A percentile compares a stretch with the other conserved stretches of the same genome.
phyloP scores from a whole-genome alignment of 2,888 invertebrate genomes.

The Salticus scenicus region DNA sequence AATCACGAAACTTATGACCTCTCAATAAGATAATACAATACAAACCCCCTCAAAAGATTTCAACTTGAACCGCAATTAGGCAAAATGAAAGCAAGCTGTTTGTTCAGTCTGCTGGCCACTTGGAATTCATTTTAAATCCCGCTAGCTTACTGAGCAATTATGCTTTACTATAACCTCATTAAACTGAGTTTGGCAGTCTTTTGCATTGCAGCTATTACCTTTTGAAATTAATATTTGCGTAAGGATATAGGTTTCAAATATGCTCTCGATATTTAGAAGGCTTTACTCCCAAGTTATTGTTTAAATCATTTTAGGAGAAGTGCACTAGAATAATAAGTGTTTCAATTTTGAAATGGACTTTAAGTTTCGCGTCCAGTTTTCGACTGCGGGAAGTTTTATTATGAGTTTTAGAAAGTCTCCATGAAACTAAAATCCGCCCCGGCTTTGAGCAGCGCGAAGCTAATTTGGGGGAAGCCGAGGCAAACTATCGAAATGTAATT shows the following conservation, averaged over 20 bases:
- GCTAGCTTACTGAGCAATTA: constrained; percentile 65
- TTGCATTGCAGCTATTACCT: constrained; percentile 56
- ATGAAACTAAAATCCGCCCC: constrained; percentile 11
- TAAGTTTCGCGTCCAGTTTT: constrained; percentile 50
- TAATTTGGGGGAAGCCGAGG: background rate
- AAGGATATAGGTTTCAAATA: constrained; percentile 62
- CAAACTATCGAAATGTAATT: constrained; percentile 15
- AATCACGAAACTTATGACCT: constrained; percentile 9
- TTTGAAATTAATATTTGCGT: constrained; percentile 67
- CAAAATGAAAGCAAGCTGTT: constrained; percentile 34
- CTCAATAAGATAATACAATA: constrained; percentile 12
- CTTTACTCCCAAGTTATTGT: constrained; percentile 52
- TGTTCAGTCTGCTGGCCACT: background rate
- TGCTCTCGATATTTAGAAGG: constrained; percentile 49
- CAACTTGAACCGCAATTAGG: constrained; percentile 37
- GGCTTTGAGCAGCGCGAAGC: background rate
- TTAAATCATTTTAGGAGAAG: constrained; percentile 65
- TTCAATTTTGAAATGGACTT: constrained; percentile 50
- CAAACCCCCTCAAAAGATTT: constrained; percentile 12
- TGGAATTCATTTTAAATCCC: constrained; percentile 66
- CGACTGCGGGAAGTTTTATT: constrained; percentile 49
- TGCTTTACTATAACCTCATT: constrained; percentile 63
- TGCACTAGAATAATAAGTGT: constrained; percentile 45
- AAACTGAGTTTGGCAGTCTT: constrained; percentile 38
- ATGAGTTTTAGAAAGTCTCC: constrained; percentile 7